These are phyloP conservation scores for Apodemus speciosus DNA, from an alignment of 2,113 vertebrate genomes.

Conservation along the genomic window DNA sequence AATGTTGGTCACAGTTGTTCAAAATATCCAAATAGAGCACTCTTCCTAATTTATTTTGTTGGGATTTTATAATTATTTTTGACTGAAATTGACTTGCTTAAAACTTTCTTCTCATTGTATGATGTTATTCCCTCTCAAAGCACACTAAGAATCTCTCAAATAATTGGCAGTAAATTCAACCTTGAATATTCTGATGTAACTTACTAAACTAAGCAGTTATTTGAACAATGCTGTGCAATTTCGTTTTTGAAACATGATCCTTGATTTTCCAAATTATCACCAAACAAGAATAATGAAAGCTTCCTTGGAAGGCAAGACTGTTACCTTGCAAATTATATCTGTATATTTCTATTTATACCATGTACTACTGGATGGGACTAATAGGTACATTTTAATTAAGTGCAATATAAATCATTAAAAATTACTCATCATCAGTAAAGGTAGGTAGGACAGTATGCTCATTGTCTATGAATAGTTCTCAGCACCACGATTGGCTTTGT, in stretches of 20 bases:
- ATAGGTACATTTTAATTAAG: background rate
- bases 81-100: background rate
- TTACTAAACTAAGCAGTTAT: background rate
- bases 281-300: background rate
- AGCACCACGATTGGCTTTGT: background rate
- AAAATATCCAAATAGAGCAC: background rate
- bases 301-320: background rate
- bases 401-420: background rate
- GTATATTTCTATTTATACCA: background rate
- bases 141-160: background rate
- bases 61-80: background rate
- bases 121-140: background rate
- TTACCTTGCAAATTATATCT: background rate
- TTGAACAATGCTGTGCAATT: background rate
- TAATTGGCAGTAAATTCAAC: background rate
- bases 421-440: background rate
- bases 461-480: background rate
- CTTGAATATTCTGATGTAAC: background rate
- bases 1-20: background rate
- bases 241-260: background rate
- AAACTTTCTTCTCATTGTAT: background rate
- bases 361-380: fast-evolving
- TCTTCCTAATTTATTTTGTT: background rate
- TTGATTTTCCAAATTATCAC: background rate
- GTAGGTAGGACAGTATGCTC: background rate